Percentiles rank a stretch among this genome's conserved stretches.
These are phyloP conservation scores for Pseudoips prasinana DNA, from an alignment of 2,888 invertebrate species.

Conservation along the genomic window DNA sequence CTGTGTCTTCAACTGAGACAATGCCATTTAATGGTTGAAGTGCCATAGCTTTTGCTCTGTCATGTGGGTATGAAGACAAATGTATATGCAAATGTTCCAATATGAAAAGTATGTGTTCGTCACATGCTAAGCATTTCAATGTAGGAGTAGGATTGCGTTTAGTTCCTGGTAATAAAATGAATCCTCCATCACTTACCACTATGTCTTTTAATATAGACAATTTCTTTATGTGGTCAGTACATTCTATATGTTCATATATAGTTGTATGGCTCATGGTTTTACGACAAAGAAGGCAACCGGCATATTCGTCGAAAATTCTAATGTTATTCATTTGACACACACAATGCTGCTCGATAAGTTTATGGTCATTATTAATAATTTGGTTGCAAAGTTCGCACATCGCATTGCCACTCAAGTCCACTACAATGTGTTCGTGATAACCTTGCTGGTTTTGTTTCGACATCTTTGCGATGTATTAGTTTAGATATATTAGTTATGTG, in stretches of 20 bases:
- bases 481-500: too few species aligned
- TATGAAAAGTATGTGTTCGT: constrained; percentile 5
- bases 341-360: too few species aligned
- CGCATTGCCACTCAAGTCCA: constrained; percentile 28
- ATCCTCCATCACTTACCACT: constrained; percentile 41
- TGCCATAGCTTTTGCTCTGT: constrained; percentile 41
- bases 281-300: too few species aligned
- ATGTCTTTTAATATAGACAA: constrained; percentile 25
- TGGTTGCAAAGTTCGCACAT: constrained; percentile 43
- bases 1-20: constrained; percentile 46
- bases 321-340: too few species aligned
- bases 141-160: constrained; percentile 10
- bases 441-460: constrained; percentile 10
- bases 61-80: constrained; percentile 33
- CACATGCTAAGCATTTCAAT: constrained; percentile 41
- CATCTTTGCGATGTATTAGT: too few species aligned
- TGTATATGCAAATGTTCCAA: constrained; percentile 20
- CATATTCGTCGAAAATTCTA: too few species aligned
- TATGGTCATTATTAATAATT: too few species aligned
- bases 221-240: constrained; percentile 25
- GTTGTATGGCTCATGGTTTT: too few species aligned
- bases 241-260: constrained; percentile 37
- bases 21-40: constrained; percentile 55
- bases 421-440: constrained; percentile 43
- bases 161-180: constrained; percentile 37